Evolutionary conservation across 2,797 vertebrate genomes (phyloP).

Genomic region (Hipposideros larvatus): DNA sequence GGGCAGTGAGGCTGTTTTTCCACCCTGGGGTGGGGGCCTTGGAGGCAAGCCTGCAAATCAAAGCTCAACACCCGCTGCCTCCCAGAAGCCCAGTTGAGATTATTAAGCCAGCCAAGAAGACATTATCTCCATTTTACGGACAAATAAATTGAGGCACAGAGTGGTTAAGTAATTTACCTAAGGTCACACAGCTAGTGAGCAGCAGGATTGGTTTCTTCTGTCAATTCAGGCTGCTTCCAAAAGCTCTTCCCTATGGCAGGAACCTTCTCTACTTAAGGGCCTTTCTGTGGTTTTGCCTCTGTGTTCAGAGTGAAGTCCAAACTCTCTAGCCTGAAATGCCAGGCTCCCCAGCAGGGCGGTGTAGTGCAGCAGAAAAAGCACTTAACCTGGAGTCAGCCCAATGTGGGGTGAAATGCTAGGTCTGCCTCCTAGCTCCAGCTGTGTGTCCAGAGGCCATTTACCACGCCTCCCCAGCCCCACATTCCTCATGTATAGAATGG

Average conservation of each 20-base stretch:
- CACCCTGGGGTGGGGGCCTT: neutral
- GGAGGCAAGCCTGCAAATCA: neutral
- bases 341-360: neutral
- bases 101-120: neutral
- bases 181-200: neutral
- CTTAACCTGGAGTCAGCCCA: neutral
- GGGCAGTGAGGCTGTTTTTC: neutral
- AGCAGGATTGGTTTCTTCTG: neutral
- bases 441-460: neutral
- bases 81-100: neutral
- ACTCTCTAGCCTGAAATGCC: neutral
- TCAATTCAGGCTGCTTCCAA: neutral
- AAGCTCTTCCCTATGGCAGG: neutral
- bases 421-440: neutral
- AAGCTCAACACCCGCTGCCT: neutral
- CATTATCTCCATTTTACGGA: neutral
- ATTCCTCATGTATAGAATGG: neutral
- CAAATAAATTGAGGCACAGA: neutral
- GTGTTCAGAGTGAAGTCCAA: neutral
- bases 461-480: neutral
- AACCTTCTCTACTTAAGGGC: neutral
- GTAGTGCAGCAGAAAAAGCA: neutral
- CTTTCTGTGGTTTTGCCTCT: neutral
- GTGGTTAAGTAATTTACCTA: neutral
- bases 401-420: neutral